Conservation (phyloP, 2,113 vertebrate genomes). For the Phainopepla nitens region DNA sequence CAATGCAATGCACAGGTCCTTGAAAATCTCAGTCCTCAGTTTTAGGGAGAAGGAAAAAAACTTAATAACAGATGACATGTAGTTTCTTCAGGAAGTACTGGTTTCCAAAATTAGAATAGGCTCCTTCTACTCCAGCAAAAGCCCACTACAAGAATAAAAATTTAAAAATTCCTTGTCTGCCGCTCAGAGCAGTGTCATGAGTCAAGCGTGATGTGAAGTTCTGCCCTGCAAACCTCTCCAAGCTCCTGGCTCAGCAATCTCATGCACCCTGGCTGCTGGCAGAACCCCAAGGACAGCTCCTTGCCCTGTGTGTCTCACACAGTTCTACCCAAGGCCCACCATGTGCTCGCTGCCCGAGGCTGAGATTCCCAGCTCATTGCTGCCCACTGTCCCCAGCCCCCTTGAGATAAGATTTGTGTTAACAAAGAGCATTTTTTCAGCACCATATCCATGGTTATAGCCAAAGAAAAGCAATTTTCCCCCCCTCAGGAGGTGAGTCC, state of each 20-base stretch:
- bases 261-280: accelerated
- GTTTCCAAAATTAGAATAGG: background rate
- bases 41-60: background rate
- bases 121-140: background rate
- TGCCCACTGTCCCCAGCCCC: background rate
- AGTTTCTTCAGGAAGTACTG: background rate
- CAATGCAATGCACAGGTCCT: accelerated
- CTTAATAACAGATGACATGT: background rate
- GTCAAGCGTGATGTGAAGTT: accelerated
- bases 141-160: background rate
- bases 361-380: background rate
- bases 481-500: background rate
- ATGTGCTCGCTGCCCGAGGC: accelerated
- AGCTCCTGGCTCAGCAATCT: accelerated
- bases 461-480: background rate
- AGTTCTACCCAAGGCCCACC: background rate
- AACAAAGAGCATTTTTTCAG: background rate
- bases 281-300: background rate
- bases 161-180: background rate
- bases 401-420: background rate
- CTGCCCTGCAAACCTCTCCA: background rate
- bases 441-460: accelerated
- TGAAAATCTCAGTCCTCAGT: background rate
- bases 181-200: accelerated
- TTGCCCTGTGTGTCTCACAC: accelerated